Percentiles rank a stretch among this genome's conserved stretches.
These are phyloP conservation scores for Characodon lateralis DNA, from an alignment of 2,797 vertebrate genomes.

Conservation along the genomic window DNA sequence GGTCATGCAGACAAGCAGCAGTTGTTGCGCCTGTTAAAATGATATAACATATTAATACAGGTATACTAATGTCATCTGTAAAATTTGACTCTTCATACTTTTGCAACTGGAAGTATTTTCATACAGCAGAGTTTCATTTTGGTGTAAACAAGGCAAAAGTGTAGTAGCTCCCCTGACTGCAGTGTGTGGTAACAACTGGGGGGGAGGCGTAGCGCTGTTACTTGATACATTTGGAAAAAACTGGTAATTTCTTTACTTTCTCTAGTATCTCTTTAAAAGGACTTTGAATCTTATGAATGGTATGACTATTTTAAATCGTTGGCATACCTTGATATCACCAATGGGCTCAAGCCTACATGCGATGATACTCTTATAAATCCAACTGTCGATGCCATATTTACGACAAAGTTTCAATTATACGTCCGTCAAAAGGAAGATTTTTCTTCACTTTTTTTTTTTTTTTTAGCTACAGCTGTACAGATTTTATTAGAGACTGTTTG, in stretches of 20 bases:
- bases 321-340: not conserved
- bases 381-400: not conserved
- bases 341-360: no score
- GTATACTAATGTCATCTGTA: not conserved
- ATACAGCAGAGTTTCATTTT: not conserved
- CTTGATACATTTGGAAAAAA: not conserved
- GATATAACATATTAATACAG: not conserved
- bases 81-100: not conserved
- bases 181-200: not conserved
- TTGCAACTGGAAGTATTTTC: not conserved
- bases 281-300: not conserved
- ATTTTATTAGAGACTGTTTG: not conserved
- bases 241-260: not conserved
- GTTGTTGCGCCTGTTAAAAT: not conserved
- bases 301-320: not conserved
- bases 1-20: not conserved
- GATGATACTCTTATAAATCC: not conserved
- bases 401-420: no score
- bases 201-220: not conserved
- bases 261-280: not conserved
- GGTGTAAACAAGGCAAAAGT: not conserved
- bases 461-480: not conserved
- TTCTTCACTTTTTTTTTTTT: not conserved
- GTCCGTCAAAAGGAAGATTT: not conserved
- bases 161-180: no score